Percentiles rank a stretch among this genome's conserved stretches.
These are phyloP conservation scores for Danionella dracula DNA, from an alignment of 2,797 vertebrate genomes.

Conservation along the genomic window DNA sequence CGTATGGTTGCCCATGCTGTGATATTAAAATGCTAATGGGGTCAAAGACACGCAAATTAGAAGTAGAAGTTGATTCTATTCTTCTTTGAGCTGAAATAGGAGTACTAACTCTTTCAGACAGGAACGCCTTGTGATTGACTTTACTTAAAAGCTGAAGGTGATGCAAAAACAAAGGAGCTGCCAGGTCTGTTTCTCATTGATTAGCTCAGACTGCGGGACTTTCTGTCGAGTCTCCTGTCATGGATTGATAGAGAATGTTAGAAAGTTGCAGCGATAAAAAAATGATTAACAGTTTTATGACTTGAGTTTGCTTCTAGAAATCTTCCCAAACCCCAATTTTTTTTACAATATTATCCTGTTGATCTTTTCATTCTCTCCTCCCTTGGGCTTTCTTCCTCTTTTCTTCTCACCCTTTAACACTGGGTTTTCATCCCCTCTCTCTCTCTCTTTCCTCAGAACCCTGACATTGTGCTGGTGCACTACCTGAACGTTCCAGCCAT, in stretches of 20 bases:
- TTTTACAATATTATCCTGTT: constrained; percentile 21
- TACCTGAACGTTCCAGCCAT: constrained; percentile 99
- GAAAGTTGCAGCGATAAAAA: constrained; percentile 50
- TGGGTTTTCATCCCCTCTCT: constrained; percentile 29
- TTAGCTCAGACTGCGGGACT: background rate
- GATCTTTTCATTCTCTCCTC: constrained; percentile 26
- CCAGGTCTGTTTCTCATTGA: background rate
- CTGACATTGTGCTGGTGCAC: constrained; percentile 98
- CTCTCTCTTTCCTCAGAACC: constrained; percentile 75
- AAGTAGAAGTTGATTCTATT: constrained; percentile 41
- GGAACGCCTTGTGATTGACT: background rate
- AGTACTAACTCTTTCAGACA: background rate
- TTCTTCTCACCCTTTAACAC: constrained; percentile 6
- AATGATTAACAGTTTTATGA: constrained; percentile 80
- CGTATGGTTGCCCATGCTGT: constrained; percentile 32
- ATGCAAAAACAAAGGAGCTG: constrained; percentile 11
- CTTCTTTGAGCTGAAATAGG: background rate
- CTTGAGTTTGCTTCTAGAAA: constrained; percentile 9
- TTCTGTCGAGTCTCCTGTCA: background rate
- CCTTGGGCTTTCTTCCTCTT: constrained; percentile 31
- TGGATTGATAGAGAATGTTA: constrained; percentile 69
- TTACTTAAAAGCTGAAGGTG: background rate
- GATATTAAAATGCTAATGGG: constrained; percentile 48
- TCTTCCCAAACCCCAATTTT: background rate
- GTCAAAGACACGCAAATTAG: constrained; percentile 20